Percentiles rank a stretch among this genome's conserved stretches.
These are phyloP conservation scores for Ectropis grisescens DNA, from an alignment of 1,140 invertebrate species.

Conservation along the genomic window DNA sequence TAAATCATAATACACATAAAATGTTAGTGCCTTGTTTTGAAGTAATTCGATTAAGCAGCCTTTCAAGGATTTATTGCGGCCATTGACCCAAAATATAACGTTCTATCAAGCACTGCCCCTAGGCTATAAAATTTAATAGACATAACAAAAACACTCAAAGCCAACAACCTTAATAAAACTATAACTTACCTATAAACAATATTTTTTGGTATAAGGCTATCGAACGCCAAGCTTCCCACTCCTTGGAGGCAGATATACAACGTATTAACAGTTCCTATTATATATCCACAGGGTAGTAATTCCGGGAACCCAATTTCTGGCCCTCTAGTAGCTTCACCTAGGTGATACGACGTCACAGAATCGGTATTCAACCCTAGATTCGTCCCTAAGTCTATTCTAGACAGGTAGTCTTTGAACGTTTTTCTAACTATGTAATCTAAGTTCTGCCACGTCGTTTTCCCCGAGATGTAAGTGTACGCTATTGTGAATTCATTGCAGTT, in stretches of 20 bases:
- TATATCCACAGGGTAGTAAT: constrained; percentile 92
- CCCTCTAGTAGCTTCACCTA: constrained; percentile 87
- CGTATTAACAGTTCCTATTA: constrained; percentile 87
- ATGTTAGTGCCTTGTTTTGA: no score
- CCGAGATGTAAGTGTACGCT: constrained; percentile 89
- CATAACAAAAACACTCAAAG: no score
- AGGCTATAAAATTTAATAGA: no score
- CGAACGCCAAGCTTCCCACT: constrained; percentile 94
- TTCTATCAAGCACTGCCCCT: no score
- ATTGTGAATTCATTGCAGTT: constrained; percentile 80
- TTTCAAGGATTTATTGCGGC: no score
- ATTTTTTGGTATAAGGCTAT: constrained; percentile 96
- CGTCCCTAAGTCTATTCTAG: constrained; percentile 91
- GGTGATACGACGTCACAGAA: constrained; percentile 91
- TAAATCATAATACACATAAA: no score
- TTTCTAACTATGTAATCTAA: constrained; percentile 91
- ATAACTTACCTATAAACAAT: constrained; percentile 88
- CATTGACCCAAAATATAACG: no score
- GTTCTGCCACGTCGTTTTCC: constrained; percentile 95
- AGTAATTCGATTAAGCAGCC: no score
- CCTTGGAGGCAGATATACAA: constrained; percentile 88
- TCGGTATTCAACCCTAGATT: constrained; percentile 92
- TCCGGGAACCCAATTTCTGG: constrained; percentile 84
- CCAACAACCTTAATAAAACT: no score
- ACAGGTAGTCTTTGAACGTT: constrained; percentile 95